phyloP scores from a whole-genome alignment of 1,140 invertebrate genomes.

The Drosophila bipectinata region DNA sequence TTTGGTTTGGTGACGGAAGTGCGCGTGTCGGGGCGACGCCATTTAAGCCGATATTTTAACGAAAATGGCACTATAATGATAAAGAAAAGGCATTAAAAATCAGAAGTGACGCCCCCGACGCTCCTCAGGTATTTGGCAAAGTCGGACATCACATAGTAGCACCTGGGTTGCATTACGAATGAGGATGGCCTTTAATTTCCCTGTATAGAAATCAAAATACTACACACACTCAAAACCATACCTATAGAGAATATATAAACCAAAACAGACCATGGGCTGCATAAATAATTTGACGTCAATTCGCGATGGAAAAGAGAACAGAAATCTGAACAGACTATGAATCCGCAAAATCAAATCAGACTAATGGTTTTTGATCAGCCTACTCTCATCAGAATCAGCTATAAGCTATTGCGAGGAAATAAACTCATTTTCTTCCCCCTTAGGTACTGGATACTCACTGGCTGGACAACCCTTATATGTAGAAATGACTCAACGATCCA shows the following conservation, averaged over 20 bases:
- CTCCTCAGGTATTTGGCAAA: conserved; percentile 60
- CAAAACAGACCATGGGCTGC: conserved; percentile 58
- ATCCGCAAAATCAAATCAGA: conserved; percentile 30
- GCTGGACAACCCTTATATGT: conserved; percentile 25
- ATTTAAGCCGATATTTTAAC: conserved; percentile 49
- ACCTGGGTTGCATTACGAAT: conserved; percentile 57
- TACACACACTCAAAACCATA: background rate
- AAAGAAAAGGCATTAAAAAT: conserved; percentile 47
- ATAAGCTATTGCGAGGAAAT: conserved; percentile 25
- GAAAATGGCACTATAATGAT: conserved; percentile 32
- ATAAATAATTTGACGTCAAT: conserved; percentile 80
- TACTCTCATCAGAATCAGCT: background rate
- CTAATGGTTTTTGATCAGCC: conserved; percentile 23
- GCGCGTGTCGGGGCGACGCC: conserved; percentile 60
- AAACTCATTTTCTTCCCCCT: conserved; percentile 5
- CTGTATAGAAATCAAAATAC: conserved; percentile 43
- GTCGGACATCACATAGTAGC: conserved; percentile 18
- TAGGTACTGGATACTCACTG: conserved; percentile 43
- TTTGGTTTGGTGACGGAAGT: conserved; percentile 56
- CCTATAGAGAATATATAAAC: conserved; percentile 31
- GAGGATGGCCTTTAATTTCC: conserved; percentile 50
- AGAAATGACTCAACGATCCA: conserved; percentile 52
- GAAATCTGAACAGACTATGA: conserved; percentile 33
- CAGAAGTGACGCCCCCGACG: conserved; percentile 44
- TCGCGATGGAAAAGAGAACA: conserved; percentile 20